Evolutionary conservation across 2,113 vertebrate species (phyloP).

Genomic region (Anser brachyrhynchus): DNA sequence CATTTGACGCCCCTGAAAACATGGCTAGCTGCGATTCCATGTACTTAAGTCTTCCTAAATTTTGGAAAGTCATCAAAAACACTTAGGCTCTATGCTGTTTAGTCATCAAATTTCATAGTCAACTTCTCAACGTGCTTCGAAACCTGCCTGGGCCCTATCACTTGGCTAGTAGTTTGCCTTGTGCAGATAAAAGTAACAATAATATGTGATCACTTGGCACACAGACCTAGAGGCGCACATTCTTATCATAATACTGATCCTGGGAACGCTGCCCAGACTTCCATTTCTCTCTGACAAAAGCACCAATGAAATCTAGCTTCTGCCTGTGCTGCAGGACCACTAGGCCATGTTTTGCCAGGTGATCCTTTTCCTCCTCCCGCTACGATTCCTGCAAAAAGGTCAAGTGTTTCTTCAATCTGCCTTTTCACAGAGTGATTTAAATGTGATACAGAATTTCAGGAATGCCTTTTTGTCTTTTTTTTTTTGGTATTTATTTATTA

Average conservation of each 20-base stretch:
- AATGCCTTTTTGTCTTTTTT: not conserved
- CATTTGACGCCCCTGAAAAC: not conserved
- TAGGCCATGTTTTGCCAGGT: constrained; percentile 23
- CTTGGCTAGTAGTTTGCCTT: not conserved
- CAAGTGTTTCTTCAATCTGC: not conserved
- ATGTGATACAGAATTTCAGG: not conserved
- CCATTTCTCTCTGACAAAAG: constrained; percentile 30
- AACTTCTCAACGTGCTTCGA: not conserved
- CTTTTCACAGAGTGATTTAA: not conserved
- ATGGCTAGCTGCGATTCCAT: not conserved
- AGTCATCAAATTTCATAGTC: not conserved
- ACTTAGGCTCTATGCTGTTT: not conserved
- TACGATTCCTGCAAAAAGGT: constrained; percentile 15
- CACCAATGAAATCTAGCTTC: constrained; percentile 3
- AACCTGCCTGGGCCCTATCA: not conserved
- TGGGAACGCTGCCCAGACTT: constrained; percentile 53
- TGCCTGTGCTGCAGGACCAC: not conserved
- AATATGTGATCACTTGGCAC: not conserved
- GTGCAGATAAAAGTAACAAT: not conserved
- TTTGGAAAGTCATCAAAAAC: not conserved
- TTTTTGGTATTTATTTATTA: not conserved
- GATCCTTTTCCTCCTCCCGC: not conserved
- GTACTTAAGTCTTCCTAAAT: not conserved
- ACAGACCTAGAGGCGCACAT: not conserved
- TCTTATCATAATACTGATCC: constrained; percentile 6